Percentiles rank a stretch among this genome's conserved stretches.
These are phyloP conservation scores for Xenopus laevis DNA, from an alignment of 2,113 vertebrate species.

Conservation along the genomic window DNA sequence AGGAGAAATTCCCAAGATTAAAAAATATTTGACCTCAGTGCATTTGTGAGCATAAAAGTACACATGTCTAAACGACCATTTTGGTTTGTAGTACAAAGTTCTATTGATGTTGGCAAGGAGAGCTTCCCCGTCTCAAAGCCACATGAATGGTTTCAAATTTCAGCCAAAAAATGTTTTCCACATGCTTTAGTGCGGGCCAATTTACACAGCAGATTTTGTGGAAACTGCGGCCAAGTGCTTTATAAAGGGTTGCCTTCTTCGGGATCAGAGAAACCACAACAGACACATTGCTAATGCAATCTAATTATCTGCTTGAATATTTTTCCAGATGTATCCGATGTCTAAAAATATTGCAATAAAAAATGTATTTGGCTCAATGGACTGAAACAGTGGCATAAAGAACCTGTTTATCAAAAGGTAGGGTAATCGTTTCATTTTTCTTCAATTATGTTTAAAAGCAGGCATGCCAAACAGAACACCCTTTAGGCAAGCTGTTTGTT, in stretches of 20 bases:
- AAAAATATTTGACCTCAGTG: constrained; percentile 81
- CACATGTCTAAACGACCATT: constrained; percentile 81
- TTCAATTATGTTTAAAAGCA: constrained; percentile 59
- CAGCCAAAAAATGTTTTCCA: constrained; percentile 81
- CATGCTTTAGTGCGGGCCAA: constrained; percentile 75
- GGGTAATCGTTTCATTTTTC: constrained; percentile 52
- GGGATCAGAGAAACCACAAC: constrained; percentile 74
- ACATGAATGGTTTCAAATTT: constrained; percentile 82
- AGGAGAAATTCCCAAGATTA: constrained; percentile 76
- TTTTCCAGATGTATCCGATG: constrained; percentile 77
- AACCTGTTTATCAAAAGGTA: constrained; percentile 62
- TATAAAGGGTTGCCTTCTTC: constrained; percentile 74
- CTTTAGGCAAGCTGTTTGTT: constrained; percentile 46
- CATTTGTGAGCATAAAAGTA: constrained; percentile 72
- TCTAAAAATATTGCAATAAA: constrained; percentile 76
- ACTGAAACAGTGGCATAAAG: constrained; percentile 70
- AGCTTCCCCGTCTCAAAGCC: constrained; percentile 76
- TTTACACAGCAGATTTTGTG: constrained; percentile 75
- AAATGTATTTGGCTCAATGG: constrained; percentile 66
- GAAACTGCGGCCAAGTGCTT: constrained; percentile 70
- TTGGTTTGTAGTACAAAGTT: constrained; percentile 81
- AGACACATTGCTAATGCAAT: constrained; percentile 77
- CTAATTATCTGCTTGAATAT: constrained; percentile 79
- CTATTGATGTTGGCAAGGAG: constrained; percentile 81
- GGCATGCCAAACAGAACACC: constrained; percentile 55